Base-by-base conservation (phyloP, 2,113 vertebrate species). In the Danionella cerebrum region DNA sequence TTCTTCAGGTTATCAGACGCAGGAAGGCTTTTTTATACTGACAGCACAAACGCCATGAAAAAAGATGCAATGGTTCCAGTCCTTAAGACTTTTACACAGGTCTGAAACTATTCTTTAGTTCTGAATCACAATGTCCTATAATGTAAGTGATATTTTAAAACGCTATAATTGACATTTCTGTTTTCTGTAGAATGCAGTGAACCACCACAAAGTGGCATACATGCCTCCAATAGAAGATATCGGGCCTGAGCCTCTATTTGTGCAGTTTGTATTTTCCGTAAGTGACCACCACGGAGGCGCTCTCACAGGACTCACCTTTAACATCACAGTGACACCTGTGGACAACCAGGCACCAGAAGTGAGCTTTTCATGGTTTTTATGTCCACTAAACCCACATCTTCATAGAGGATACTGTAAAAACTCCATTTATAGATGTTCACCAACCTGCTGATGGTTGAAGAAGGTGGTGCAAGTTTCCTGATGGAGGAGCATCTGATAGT, bases 11-110 rank as follows among this genome's bases (percentile, higher is more conserved):
- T 87, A 74, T 84, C 77, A 78, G 89, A 88, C 24, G 79, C 85
- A 1, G 84, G 80, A 48, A 89, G 84, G 14, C 63, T 91, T 12
- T 86, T 91, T 84, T 91, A 86, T 77, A 87, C 84, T 0, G 90
- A 89, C 72, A 84, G 36, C 59, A 63, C 80, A 62, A 82, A 74
- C 67, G n/a, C 21, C 36, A 83, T 88, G 62, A 78, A 84, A 80
- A 87, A 79, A 60, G 84, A 88, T 70, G 79, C 81, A 70, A 79
- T 84, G 75, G 78, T 84, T 51, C 81, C 86, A 2, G 73, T 78
- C 7, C 48, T 90, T 9, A 89, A 79, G 71, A 86, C 84, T 59
- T 92, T 88, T 73, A 91, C 90, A 3, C 90, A 94, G 89, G 89
- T 93, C 42, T 64, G 27, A 54, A 16, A 13, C 11, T 24, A 1